Base-by-base conservation (phyloP, 2,888 invertebrate genomes). In the Hypselothyrea guttata region DNA sequence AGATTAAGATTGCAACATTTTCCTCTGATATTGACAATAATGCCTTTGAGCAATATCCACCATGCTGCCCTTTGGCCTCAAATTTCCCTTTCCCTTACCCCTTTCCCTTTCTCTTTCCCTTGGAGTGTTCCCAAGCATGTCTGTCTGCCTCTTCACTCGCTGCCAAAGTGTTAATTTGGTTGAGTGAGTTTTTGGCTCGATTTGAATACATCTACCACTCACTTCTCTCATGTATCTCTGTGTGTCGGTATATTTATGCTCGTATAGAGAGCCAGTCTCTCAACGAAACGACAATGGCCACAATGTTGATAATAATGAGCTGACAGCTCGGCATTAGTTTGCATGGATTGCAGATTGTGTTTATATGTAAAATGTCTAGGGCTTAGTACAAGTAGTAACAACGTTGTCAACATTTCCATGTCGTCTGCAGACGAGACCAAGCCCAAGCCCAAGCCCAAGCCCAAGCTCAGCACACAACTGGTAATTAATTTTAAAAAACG, bases 1-100 rank as follows among this genome's bases (percentile, higher is more conserved):
- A 83, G 83, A 83, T 83, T 85, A 84, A 84, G 82, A 84, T 84
- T 84, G 82, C 84, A 84, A 79, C 79, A 84, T 84, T 81, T 83
- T 68, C 72, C 69, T 72, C 75, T 71, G 68, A 71, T 83, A 79
- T 83, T 79, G 79, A 77, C 84, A 81, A 81, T 77, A 76, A 83
- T 79, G 78, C 74, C 77, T 81, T 75, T 75, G 82, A 77, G 77
- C 72, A 64, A 68, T 71, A 71, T 71, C 59, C 64, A 42, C 73
- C 59, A 42, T 52, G 52, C 58, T 81, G 75, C 59, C 76, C 68
- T 63, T 62, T 75, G 62, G 61, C 58, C 70, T 51, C 53, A 38
- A 45, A 28, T 12, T 33, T 12, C 40, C 27, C 28, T 34, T 30
- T n/a, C 22, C 46, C 27, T 16, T 9, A n/a, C n/a, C 18, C n/a